Evolutionary conservation across 1,140 invertebrate species (phyloP), one percentile per base, ranked within the genome.

Genomic region (Monochamus saltuarius): DNA sequence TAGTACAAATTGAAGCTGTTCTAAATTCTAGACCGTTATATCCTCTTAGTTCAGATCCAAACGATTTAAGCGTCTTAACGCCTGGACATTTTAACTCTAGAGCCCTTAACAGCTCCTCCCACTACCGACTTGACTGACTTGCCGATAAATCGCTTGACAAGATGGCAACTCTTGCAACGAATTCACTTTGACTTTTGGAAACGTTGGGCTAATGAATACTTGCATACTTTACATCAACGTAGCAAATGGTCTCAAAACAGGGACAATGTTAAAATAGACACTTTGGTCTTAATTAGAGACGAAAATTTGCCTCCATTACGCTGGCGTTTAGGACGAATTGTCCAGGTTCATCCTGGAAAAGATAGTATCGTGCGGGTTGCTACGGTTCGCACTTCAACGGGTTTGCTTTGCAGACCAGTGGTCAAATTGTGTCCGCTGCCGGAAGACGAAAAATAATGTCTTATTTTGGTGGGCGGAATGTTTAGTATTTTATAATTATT

Each of bases 241-340:
- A 35, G 10, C 19, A 57, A 50, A 4, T 35, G 4, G 10, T n/a
- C 16, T 42, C 22, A 40, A 39, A 17, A 56, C 7, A 49, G 22
- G 39, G 13, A 50, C n/a, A 46, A 10, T 50, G 7, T 68, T 13
- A 45, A 59, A 34, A 36, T 59, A 11, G 65, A 65, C 0, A 61
- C 60, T 42, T 35, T 69, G n/a, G 72, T 71, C 1, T 6, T 65
- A 13, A 17, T 70, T 19, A 64, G 57, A 34, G 22, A 66, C 7
- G 47, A 57, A 46, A 59, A 59, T 16, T 36, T 61, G 29, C 67
- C 56, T 16, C 66, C 62, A 1, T 22, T 59, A 7, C 56, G 69
- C 29, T 75, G 71, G 72, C 50, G 17, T 39, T 8, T 74, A 3
- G 75, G 69, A 37, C 54, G 69, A 45, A 56, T 75, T 10, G 50